phyloP scores from a whole-genome alignment of 2,888 invertebrate species.

The Drosophila peninsularis region DNA sequence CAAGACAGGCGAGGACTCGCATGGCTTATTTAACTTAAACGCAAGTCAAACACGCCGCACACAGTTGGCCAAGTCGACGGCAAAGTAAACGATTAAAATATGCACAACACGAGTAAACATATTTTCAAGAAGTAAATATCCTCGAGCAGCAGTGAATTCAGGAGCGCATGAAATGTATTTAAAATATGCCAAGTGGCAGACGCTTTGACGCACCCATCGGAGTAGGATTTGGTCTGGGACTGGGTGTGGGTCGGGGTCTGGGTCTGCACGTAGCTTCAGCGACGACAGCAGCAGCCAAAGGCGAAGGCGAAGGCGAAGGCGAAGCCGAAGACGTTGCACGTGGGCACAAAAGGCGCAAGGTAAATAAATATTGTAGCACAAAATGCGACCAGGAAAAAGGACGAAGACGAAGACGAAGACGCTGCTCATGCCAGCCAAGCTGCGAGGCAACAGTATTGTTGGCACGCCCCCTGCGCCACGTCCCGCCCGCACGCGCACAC shows the following conservation, averaged over 20 bases:
- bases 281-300: slow-evolving; percentile 59
- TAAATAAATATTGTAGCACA: slow-evolving; percentile 80
- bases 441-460: slow-evolving; percentile 46
- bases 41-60: slow-evolving; percentile 65
- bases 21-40: slow-evolving; percentile 76
- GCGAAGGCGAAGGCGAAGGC: too few relatives aligned
- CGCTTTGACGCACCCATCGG: slow-evolving; percentile 40
- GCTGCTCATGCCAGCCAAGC: slow-evolving; percentile 34
- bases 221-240: slow-evolving; percentile 18
- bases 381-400: slow-evolving; percentile 44
- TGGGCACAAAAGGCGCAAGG: slow-evolving; percentile 81
- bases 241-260: slow-evolving; percentile 26
- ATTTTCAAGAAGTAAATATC: slow-evolving; percentile 84
- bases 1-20: slow-evolving; percentile 29
- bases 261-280: slow-evolving; percentile 65
- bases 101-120: slow-evolving; percentile 84
- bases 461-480: not conserved
- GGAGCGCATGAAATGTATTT: slow-evolving; percentile 82
- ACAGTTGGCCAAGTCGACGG: slow-evolving; percentile 52
- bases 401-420: slow-evolving; percentile 35
- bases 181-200: slow-evolving; percentile 81
- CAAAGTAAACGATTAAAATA: slow-evolving; percentile 84
- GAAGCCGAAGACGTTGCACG: slow-evolving; percentile 57
- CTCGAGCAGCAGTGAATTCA: slow-evolving; percentile 74
- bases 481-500: slow-evolving; percentile 31